phyloP scores from a whole-genome alignment of 2,888 invertebrate species.

The Cacoxenus indagator region DNA sequence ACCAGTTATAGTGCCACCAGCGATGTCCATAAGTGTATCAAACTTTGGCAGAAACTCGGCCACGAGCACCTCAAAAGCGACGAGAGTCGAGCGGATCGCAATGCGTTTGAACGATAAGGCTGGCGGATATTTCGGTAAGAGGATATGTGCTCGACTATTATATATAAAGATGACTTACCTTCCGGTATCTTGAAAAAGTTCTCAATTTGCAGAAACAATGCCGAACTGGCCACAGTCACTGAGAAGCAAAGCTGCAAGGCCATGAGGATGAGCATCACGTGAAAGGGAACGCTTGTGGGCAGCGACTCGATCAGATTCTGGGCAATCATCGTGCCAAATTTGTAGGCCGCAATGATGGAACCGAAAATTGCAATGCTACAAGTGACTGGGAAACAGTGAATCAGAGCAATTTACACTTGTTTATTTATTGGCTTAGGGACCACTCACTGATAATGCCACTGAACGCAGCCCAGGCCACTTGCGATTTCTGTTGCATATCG shows the following conservation, averaged over 20 bases:
- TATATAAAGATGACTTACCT: constrained; percentile 72
- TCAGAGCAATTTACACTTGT: neutral
- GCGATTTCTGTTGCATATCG: constrained; percentile 86
- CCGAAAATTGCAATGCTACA: constrained; percentile 78
- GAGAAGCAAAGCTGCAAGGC: constrained; percentile 84
- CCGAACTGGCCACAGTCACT: constrained; percentile 83
- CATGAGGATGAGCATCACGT: constrained; percentile 80
- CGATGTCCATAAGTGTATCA: constrained; percentile 86
- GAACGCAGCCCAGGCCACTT: constrained; percentile 80
- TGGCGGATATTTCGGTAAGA: constrained; percentile 76
- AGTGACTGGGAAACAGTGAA: constrained; percentile 70
- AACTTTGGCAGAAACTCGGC: constrained; percentile 88
- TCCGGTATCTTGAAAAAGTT: constrained; percentile 80
- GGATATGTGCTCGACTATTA: constrained; percentile 36
- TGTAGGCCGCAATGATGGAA: constrained; percentile 75
- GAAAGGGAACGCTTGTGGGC: constrained; percentile 76
- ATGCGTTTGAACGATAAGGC: constrained; percentile 84
- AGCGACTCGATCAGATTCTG: constrained; percentile 79
- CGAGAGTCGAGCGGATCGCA: constrained; percentile 78
- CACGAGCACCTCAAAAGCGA: constrained; percentile 80
- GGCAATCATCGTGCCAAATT: constrained; percentile 76
- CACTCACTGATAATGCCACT: constrained; percentile 78
- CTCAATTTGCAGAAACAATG: constrained; percentile 87
- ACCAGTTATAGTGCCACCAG: constrained; percentile 87
- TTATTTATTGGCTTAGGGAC: neutral